Conservation (phyloP, 2,888 invertebrate genomes). For the Campoplex nolae region DNA sequence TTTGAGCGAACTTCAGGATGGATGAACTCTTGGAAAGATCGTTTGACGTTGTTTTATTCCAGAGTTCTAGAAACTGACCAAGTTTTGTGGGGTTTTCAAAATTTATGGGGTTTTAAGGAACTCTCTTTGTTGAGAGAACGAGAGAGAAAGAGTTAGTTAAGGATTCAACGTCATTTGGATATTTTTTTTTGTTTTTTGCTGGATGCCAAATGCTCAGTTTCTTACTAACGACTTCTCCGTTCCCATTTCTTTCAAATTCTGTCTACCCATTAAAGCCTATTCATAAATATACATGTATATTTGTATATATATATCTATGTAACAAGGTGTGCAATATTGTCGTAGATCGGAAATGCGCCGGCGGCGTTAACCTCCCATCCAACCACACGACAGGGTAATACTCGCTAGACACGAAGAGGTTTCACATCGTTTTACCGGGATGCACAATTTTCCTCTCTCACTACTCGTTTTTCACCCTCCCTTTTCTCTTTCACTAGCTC, state of each 20-base stretch:
- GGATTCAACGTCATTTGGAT: constrained; percentile 12
- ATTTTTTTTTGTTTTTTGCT: constrained; percentile 48
- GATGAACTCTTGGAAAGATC: background rate
- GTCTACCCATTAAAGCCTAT: background rate
- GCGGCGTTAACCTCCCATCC: constrained; percentile 53
- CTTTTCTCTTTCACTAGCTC: background rate
- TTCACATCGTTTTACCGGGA: constrained; percentile 62
- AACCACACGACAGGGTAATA: constrained; percentile 71
- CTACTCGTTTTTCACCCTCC: background rate
- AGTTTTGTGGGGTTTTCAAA: constrained; percentile 74
- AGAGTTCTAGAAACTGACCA: constrained; percentile 65
- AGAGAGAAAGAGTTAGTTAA: background rate
- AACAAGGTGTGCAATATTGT: constrained; percentile 28
- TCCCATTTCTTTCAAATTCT: background rate
- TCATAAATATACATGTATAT: background rate
- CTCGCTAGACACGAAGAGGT: constrained; percentile 73
- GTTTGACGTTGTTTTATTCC: background rate
- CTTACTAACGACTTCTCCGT: constrained; percentile 25
- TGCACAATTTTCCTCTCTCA: background rate
- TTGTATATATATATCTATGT: background rate
- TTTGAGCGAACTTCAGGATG: constrained; percentile 23
- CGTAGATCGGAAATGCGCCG: constrained; percentile 58
- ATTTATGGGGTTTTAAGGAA: constrained; percentile 80
- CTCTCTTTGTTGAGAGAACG: constrained; percentile 65
- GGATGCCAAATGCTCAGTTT: constrained; percentile 53